These are phyloP conservation scores for Xestobium rufovillosum DNA, from an alignment of 2,888 invertebrate genomes.

Conservation along the genomic window DNA sequence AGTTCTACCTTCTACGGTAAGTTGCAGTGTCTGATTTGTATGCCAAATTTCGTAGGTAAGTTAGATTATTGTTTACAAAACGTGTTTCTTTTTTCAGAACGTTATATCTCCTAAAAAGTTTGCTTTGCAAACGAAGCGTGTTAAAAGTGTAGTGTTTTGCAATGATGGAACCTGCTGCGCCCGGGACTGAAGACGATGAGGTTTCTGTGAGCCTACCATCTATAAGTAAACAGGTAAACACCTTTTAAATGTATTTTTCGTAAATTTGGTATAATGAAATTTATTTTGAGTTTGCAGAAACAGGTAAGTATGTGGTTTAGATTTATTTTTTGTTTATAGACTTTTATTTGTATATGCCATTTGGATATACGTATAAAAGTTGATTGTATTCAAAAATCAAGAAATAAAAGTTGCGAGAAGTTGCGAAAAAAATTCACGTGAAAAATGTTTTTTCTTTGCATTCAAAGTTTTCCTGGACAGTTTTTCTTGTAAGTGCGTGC, in stretches of 20 bases:
- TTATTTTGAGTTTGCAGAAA: constrained; percentile 1
- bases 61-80: no score
- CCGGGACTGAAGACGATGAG: constrained; percentile 38
- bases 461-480: no score
- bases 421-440: no score
- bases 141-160: constrained; percentile 21
- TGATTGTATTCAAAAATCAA: no score
- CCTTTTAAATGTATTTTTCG: constrained; percentile 9
- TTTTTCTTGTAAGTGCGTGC: no score
- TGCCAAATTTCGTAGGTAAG: no score
- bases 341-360: no score
- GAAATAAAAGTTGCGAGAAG: no score
- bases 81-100: constrained; percentile 14
- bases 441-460: no score
- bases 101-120: constrained; percentile 18
- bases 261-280: not conserved
- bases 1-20: constrained; percentile 27
- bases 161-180: constrained; percentile 36
- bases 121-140: constrained; percentile 16
- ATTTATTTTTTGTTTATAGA: constrained; percentile 1
- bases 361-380: no score
- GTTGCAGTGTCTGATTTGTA: no score
- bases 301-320: constrained; percentile 6
- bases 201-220: constrained; percentile 26
- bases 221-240: constrained; percentile 34